These are phyloP conservation scores for Notechis scutatus DNA, from an alignment of 2,113 vertebrate species.

Conservation along the genomic window DNA sequence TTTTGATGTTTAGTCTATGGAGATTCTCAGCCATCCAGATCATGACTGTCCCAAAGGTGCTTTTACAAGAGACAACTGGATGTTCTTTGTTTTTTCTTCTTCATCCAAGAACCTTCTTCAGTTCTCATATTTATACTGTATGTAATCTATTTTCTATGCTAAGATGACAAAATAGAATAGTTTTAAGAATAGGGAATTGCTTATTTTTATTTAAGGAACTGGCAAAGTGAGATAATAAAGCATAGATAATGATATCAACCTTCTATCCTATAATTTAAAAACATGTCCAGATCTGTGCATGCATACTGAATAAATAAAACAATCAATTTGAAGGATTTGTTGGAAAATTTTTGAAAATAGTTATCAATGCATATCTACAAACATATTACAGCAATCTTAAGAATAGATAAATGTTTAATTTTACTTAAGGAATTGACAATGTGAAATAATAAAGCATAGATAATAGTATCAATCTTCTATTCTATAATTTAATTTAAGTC, in stretches of 20 bases:
- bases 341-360: conserved; percentile 50
- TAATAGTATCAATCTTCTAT: neutral
- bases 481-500: neutral
- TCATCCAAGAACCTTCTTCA: too few relatives aligned
- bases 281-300: neutral
- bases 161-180: neutral
- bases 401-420: neutral
- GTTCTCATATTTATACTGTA: neutral
- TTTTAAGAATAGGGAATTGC: neutral
- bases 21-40: too few relatives aligned
- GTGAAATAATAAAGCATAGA: neutral
- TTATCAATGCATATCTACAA: conserved; percentile 10
- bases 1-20: neutral
- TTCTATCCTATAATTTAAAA: neutral
- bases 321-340: neutral
- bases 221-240: neutral
- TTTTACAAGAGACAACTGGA: too few relatives aligned
- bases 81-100: too few relatives aligned
- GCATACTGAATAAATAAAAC: neutral
- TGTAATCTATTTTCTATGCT: neutral
- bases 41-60: too few relatives aligned
- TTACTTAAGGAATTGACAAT: neutral
- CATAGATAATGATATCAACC: neutral
- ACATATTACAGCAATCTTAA: conserved; percentile 4
- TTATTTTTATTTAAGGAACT: neutral